Base-by-base conservation (phyloP, 2,888 invertebrate species). In the Apodemia hepburni region DNA sequence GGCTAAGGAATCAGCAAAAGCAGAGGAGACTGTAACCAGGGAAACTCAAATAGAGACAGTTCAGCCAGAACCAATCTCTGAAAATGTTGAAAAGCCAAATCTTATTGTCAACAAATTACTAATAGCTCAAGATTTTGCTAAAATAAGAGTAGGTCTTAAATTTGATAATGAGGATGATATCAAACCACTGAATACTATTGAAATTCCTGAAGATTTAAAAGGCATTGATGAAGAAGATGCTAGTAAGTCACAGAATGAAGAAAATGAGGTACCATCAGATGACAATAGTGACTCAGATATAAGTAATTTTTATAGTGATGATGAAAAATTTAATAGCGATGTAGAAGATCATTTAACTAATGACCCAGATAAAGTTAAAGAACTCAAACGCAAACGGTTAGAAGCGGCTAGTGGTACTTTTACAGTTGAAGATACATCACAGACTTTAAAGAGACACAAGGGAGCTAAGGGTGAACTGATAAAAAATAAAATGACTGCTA, bases 91-190 rank as follows among this genome's bases (percentile, higher is more conserved):
- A 54, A 81, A 84, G 68, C 80, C 83, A 47, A 77, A 79, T 51
- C 73, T 90, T 49, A 82, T 76, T 69, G 77, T 88, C 54, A 90
- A 85, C 68, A 87, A 87, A 69, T 78, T 94, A 58, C 87, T 87
- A 65, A 93, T 95, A 64, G 91, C 95, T n/a, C 97, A 97, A 92
- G 96, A 97, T 83, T 96, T 96, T 84, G 93, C 94, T 4, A 96
- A 96, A 85, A 97, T 97, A 70, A 93, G 94, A 76, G 96, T 97
- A 33, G 94, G 94, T 12, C 78, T 95, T n/a, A 91, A 94, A 59
- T 96, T 94, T 82, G 93, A 94, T 22, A 86, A 92, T 68, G 92
- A 93, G 60, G 94, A 95, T 75, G 94, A 95, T 82, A 78, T 93
- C 22, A 94, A 93, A 77, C 85, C 93, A 61, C 79, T 95, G 64